A percentile compares a stretch with the other conserved stretches of the same genome.
phyloP scores from a whole-genome alignment of 1,140 invertebrate species.

The Sitodiplosis mosellana region DNA sequence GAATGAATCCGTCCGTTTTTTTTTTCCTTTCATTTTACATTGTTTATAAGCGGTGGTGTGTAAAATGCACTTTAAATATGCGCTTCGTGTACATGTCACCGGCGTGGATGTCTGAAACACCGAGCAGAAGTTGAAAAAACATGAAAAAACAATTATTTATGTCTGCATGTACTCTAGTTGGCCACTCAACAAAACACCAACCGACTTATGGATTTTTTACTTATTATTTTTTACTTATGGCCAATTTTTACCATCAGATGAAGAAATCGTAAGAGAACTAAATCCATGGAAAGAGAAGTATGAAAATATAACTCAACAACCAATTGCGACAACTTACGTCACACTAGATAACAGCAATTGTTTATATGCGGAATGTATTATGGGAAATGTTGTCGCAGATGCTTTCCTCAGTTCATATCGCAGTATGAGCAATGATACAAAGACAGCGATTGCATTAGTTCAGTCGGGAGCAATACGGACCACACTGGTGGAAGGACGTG shows the following conservation, averaged over 20 bases:
- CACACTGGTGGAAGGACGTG: conserved; percentile 32
- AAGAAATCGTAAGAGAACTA: conserved; percentile 25
- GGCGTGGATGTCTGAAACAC: too few species aligned
- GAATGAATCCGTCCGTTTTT: too few species aligned
- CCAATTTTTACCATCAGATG: conserved; percentile 19
- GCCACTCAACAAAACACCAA: too few species aligned
- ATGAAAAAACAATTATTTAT: neutral
- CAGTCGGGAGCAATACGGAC: conserved; percentile 53
- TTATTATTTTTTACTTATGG: too few species aligned
- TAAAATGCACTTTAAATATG: too few species aligned
- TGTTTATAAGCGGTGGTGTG: too few species aligned
- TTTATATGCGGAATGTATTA: conserved; percentile 43
- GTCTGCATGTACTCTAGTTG: too few species aligned
- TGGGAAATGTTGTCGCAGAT: conserved; percentile 62
- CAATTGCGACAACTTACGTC: conserved; percentile 35
- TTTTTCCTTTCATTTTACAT: too few species aligned
- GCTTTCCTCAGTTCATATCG: conserved; percentile 38
- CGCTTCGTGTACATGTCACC: too few species aligned
- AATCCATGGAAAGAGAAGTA: conserved; percentile 38
- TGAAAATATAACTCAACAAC: conserved; percentile 31
- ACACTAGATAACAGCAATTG: conserved; percentile 36
- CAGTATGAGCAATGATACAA: conserved; percentile 35
- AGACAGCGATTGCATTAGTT: conserved; percentile 43
- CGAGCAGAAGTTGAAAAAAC: too few species aligned
- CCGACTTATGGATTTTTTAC: too few species aligned